Evolutionary conservation across 2,888 invertebrate species (phyloP).

Genomic region (Villa cingulata): DNA sequence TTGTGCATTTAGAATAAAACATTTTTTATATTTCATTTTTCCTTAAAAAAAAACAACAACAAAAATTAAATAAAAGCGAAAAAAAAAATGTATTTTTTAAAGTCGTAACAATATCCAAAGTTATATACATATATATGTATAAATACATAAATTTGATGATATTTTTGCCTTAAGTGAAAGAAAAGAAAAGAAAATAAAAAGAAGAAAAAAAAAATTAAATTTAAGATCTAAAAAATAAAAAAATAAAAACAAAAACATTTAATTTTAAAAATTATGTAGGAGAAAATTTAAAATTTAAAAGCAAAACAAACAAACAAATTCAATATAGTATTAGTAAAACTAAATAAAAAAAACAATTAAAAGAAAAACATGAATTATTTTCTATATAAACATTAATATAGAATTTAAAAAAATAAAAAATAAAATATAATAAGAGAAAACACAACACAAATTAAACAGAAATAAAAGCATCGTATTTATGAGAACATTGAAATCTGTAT

Average conservation of each 20-base stretch:
- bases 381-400: no score
- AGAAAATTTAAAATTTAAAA: no score
- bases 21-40: background rate
- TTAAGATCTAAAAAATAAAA: no score
- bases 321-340: conserved; percentile 6
- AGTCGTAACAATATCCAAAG: conserved; percentile 18
- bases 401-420: no score
- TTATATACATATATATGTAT: conserved; percentile 10
- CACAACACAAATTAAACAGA: no score
- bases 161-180: conserved; percentile 19
- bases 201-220: background rate
- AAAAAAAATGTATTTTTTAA: no score
- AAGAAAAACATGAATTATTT: no score
- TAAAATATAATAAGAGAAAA: no score
- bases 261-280: conserved; percentile 9
- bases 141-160: conserved; percentile 16
- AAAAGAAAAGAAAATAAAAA: no score
- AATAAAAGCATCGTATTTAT: no score
- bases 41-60: conserved; percentile 2
- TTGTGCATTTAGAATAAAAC: conserved; percentile 4
- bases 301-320: background rate
- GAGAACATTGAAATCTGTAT: no score
- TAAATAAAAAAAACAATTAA: background rate
- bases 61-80: no score
- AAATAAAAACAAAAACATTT: conserved; percentile 8